Evolutionary conservation across 2,888 invertebrate genomes (phyloP).

Genomic region (Megamerina dolium): DNA sequence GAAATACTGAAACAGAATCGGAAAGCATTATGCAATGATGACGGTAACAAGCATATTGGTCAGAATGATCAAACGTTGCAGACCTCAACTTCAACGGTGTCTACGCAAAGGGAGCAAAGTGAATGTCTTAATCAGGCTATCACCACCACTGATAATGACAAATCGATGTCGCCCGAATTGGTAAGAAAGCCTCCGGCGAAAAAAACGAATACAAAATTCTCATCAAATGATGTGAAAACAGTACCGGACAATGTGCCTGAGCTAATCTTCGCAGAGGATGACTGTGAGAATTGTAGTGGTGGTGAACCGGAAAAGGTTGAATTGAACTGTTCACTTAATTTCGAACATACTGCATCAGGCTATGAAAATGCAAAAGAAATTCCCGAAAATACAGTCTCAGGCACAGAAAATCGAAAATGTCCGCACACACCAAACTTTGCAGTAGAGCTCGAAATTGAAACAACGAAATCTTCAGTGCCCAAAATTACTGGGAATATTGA

Average conservation of each 20-base stretch:
- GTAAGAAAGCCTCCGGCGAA: neutral
- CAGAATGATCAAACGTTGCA: neutral
- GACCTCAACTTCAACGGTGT: neutral
- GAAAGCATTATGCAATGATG: neutral
- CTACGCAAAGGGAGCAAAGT: neutral
- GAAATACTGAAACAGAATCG: conserved; percentile 1
- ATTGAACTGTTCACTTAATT: neutral
- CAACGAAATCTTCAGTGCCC: no score
- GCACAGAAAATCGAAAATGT: neutral
- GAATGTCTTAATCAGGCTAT: no score
- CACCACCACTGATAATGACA: no score
- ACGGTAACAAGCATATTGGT: neutral
- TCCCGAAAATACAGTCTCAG: no score
- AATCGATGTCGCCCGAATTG: neutral
- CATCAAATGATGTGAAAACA: conserved; percentile 5
- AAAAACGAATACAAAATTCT: neutral
- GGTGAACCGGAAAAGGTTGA: conserved; percentile 2
- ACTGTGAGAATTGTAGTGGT: conserved; percentile 10
- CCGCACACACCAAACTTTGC: conserved; percentile 6
- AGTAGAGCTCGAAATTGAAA: conserved; percentile 6
- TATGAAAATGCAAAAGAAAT: neutral
- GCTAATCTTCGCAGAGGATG: conserved; percentile 11
- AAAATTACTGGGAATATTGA: no score
- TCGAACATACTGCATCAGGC: neutral
- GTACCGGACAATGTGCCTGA: conserved; percentile 13